Evolutionary conservation across 2,797 vertebrate species (phyloP).

Genomic region (Coendou prehensilis): DNA sequence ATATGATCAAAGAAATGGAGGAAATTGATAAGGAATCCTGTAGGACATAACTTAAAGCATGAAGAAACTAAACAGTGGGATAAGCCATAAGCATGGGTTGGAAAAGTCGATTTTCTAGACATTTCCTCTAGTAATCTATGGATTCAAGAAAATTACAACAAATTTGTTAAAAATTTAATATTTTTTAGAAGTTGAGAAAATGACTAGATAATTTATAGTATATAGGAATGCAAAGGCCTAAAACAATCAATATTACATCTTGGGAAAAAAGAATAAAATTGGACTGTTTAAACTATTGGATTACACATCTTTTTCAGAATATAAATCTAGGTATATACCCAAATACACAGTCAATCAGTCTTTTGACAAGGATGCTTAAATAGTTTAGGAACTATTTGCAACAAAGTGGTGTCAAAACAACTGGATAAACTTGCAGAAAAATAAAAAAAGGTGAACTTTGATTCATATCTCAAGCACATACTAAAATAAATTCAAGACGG

Average conservation of each 20-base stretch:
- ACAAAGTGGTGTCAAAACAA: conserved; percentile 23
- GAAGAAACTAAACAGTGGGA: background rate
- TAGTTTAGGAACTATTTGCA: background rate
- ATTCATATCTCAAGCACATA: background rate
- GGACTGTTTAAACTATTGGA: background rate
- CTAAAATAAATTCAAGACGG: conserved; percentile 50
- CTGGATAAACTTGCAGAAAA: background rate
- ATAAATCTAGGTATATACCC: background rate
- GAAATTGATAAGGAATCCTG: background rate
- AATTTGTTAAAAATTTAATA: background rate
- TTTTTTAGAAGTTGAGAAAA: conserved; percentile 21
- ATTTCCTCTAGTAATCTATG: conserved; percentile 15
- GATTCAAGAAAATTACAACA: background rate
- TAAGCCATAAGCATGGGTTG: background rate
- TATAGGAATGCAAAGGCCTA: background rate
- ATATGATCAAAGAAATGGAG: background rate
- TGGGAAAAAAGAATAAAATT: background rate
- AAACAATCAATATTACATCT: background rate
- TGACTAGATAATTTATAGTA: conserved; percentile 14
- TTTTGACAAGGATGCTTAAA: background rate
- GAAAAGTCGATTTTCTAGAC: background rate
- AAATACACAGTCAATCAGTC: background rate
- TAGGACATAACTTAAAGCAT: background rate
- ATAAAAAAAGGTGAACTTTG: background rate
- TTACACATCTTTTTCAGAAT: conserved; percentile 7